Conservation (phyloP, 2,113 vertebrate genomes). For the Oenanthe oenanthe region DNA sequence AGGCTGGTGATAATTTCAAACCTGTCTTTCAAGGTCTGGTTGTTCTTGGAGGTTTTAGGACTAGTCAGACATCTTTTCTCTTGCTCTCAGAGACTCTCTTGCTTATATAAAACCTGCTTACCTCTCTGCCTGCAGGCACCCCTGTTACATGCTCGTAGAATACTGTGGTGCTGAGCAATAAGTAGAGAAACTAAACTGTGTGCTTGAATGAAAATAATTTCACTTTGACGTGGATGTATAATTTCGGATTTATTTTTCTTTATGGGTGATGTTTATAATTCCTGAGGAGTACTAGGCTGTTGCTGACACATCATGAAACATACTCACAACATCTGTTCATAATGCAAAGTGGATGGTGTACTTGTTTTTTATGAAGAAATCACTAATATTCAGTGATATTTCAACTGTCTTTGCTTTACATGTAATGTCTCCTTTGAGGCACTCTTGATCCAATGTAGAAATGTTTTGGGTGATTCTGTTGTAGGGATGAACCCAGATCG, state of each 20-base stretch:
- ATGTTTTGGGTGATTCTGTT: neutral
- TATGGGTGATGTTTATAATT: neutral
- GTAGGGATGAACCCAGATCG: slow-evolving; percentile 83
- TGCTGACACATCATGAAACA: neutral
- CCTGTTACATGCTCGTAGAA: neutral
- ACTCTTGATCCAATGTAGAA: neutral
- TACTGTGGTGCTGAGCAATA: neutral
- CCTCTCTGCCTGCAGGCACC: neutral
- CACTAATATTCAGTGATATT: neutral
- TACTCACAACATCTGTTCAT: neutral
- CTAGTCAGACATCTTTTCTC: neutral
- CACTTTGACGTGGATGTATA: neutral
- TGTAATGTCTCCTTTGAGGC: neutral
- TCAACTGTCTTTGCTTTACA: neutral
- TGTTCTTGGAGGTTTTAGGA: neutral
- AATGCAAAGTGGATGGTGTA: neutral
- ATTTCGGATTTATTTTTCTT: neutral
- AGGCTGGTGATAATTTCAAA: neutral
- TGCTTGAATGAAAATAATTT: neutral
- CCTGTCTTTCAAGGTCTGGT: neutral
- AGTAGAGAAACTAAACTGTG: neutral
- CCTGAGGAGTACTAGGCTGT: neutral
- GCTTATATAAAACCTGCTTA: neutral
- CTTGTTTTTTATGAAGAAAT: neutral
- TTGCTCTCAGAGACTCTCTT: accelerated